These are phyloP conservation scores for Agrochola circellaris DNA, from an alignment of 2,888 invertebrate genomes.

Conservation along the genomic window DNA sequence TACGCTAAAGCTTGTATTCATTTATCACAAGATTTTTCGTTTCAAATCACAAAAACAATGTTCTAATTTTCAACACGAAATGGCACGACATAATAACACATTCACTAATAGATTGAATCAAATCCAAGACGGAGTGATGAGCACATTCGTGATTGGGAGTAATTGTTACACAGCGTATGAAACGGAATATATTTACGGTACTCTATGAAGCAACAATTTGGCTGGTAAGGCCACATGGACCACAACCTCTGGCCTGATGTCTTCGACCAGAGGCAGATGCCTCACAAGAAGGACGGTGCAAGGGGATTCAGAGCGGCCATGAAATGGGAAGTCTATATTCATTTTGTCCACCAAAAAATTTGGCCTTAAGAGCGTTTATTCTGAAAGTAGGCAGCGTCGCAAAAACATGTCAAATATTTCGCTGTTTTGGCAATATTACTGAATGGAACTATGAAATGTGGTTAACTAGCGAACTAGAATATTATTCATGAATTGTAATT, in stretches of 20 bases:
- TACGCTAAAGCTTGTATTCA: too few relatives aligned
- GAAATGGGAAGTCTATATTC: constrained; percentile 11
- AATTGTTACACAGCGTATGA: constrained; percentile 40
- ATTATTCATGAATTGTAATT: too few relatives aligned
- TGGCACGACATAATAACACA: constrained; percentile 12
- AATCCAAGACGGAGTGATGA: constrained; percentile 41
- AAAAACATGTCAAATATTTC: too few relatives aligned
- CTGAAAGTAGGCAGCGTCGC: too few relatives aligned
- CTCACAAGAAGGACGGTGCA: background rate
- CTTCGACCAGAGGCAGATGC: background rate
- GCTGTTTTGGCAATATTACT: too few relatives aligned
- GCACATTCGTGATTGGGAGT: constrained; percentile 52
- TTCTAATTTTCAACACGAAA: constrained; percentile 3
- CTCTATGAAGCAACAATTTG: background rate
- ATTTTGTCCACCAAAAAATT: background rate
- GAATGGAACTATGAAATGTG: too few relatives aligned
- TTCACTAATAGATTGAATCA: constrained; percentile 52
- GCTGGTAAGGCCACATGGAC: background rate
- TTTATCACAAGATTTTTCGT: background rate
- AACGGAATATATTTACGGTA: constrained; percentile 8
- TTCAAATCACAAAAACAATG: constrained; percentile 10
- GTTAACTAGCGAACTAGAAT: too few relatives aligned
- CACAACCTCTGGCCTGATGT: background rate
- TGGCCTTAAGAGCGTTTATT: background rate
- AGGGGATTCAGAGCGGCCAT: background rate